Conservation (phyloP, 37 sponge, comb jelly and placozoan species). For the Aphrocallistes beatrix region DNA sequence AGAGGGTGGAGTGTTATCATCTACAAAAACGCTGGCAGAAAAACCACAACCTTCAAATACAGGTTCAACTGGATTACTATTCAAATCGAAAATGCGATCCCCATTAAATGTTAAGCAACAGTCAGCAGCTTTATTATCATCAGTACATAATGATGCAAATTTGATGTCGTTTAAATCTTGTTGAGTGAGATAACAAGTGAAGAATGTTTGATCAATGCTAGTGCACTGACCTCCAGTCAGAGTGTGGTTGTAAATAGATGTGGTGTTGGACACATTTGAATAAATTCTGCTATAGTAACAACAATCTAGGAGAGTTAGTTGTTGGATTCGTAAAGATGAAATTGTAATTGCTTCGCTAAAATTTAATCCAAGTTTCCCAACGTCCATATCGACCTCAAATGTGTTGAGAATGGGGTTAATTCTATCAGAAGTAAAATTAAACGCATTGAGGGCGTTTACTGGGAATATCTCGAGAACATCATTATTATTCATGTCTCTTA, state of each 20-base stretch:
- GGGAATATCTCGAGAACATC: constrained; percentile 22
- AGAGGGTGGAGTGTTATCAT: constrained; percentile 45
- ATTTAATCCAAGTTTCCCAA: constrained; percentile 42
- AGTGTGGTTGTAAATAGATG: constrained; percentile 32
- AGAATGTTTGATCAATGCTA: constrained; percentile 30
- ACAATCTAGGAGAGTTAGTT: constrained; percentile 61
- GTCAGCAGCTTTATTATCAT: constrained; percentile 40
- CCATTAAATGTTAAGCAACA: constrained; percentile 55
- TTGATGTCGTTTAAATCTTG: constrained; percentile 75
- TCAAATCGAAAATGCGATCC: constrained; percentile 40
- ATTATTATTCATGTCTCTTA: constrained; percentile 58
- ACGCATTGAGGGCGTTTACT: constrained; percentile 21
- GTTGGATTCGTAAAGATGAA: constrained; percentile 27
- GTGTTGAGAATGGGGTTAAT: constrained; percentile 35
- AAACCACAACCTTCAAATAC: constrained; percentile 74
- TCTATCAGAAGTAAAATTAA: constrained; percentile 24
- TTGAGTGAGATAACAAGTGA: constrained; percentile 45
- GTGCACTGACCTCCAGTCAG: constrained; percentile 50
- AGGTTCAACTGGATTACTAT: constrained; percentile 46
- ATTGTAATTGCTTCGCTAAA: constrained; percentile 77
- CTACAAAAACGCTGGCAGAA: constrained; percentile 33
- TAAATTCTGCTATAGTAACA: constrained; percentile 31
- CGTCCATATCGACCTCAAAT: constrained; percentile 53
- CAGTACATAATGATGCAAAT: constrained; percentile 43
- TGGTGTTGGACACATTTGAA: background rate